phyloP scores from a whole-genome alignment of 2,888 invertebrate species.

The Tinea trinotella region DNA sequence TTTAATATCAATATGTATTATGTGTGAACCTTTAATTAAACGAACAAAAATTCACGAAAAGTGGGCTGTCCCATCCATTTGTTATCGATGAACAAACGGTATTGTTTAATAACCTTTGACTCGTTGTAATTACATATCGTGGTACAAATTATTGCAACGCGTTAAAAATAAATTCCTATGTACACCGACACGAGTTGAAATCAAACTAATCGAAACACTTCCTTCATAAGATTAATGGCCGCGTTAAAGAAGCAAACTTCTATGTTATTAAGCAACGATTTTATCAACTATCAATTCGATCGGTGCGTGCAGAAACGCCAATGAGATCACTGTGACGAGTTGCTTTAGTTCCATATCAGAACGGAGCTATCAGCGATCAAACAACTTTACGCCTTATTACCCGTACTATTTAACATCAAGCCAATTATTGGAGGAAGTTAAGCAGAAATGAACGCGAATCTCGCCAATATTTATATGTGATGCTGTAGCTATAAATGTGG shows the following conservation, averaged over 20 bases:
- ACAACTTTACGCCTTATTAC: constrained; percentile 10
- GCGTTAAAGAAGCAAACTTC: constrained; percentile 2
- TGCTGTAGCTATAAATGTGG: background rate
- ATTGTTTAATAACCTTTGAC: constrained; percentile 12
- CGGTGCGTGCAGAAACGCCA: background rate
- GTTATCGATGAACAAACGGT: constrained; percentile 18
- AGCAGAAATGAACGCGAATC: constrained; percentile 15
- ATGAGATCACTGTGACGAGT: constrained; percentile 13
- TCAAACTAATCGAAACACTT: background rate
- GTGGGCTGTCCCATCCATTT: constrained; percentile 15
- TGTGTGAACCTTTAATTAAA: background rate
- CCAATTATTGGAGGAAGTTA: constrained; percentile 6
- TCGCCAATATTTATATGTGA: constrained; percentile 1
- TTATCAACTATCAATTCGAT: background rate
- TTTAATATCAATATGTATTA: constrained; percentile 1
- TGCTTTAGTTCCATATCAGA: constrained; percentile 10
- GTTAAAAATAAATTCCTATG: background rate
- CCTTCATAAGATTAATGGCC: background rate
- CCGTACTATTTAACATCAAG: background rate
- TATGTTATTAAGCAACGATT: background rate
- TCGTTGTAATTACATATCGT: constrained; percentile 1
- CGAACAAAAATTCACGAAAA: background rate
- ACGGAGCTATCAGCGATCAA: background rate
- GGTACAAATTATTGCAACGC: background rate
- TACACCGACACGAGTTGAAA: too few species aligned